Evolutionary conservation across 64 coral and sea anemone genomes (phyloP).

Genomic region (Dendronephthya gigantea): DNA sequence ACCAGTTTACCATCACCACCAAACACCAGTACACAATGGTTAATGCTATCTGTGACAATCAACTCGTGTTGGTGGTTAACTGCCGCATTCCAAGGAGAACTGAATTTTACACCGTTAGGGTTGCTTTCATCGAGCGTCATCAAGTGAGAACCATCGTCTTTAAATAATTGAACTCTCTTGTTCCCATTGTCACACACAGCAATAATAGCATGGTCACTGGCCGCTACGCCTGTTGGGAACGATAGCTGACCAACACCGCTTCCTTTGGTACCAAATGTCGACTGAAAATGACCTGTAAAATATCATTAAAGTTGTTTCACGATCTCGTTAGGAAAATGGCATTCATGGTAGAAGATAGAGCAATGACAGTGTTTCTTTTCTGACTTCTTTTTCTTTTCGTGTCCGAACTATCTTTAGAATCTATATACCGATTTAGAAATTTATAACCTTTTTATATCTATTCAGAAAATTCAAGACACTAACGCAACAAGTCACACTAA

Average conservation of each 20-base stretch:
- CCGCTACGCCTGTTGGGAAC: not conserved
- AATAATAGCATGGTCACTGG: not conserved
- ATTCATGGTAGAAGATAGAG: no score
- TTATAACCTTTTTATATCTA: no score
- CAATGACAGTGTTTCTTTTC: no score
- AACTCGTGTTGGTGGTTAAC: not conserved
- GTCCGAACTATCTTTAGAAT: no score
- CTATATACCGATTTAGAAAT: no score
- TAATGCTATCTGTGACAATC: not conserved
- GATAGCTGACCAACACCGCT: not conserved
- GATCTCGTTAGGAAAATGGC: no score
- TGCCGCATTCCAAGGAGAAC: not conserved
- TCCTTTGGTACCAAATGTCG: not conserved
- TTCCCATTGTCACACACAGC: not conserved
- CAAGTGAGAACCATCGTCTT: not conserved
- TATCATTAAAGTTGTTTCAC: no score
- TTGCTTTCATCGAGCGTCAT: not conserved
- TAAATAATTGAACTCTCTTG: not conserved
- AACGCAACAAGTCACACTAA: no score
- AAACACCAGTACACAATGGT: not conserved
- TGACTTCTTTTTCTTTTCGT: no score
- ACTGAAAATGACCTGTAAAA: not conserved
- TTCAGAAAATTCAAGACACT: no score
- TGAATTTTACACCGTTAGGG: not conserved
- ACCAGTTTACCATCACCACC: not conserved